Base-by-base conservation (phyloP, 2,797 vertebrate species). In the Myripristis murdjan region DNA sequence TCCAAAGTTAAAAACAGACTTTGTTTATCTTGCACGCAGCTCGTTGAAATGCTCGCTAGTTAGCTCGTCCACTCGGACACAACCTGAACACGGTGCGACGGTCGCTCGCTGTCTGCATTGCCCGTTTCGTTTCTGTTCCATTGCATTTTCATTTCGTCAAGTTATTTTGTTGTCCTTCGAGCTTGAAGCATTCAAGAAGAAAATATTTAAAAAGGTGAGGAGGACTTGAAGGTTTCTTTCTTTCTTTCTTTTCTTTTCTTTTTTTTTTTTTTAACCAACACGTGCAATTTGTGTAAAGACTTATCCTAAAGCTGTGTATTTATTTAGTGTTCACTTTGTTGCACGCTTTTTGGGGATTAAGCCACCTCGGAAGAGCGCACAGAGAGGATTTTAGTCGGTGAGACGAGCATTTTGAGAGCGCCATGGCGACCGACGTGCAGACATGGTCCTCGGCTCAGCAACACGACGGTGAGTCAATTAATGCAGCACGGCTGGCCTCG, bases 1-100 rank as follows among this genome's bases (percentile, higher is more conserved):
- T 84, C 70, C 89, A 90, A 95, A 95, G 94, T 95, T 95, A 95
- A 94, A 95, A 95, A 94, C 94, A 94, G 91, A 93, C 90, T 93
- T 91, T 93, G 93, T 94, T 92, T 93, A 91, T 91, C 85, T 86
- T 86, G 68, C 72, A 67, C 81, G 49, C 73, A 64, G 84, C 78
- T 85, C 70, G 73, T 73, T 81, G 85, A 86, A 86, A 92, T 87
- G 88, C 82, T 64, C 81, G 67, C 51, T 12, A 70, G 72, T 60
- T 88, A 77, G 69, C 79, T 57, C 41, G 51, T 77, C 59, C 66
- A 47, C 44, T 20, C 60, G 49, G 58, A 68, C 39, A 31, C 1
- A 71, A 64, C 63, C 58, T 23, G 80, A 77, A 61, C 62, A 57
- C 55, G 54, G 67, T 2, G 26, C 22, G 1, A 5, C 24, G 31